Evolutionary conservation across 2,888 invertebrate genomes (phyloP), one percentile per base, ranked within the genome.

Genomic region (Platycnemis pennipes): DNA sequence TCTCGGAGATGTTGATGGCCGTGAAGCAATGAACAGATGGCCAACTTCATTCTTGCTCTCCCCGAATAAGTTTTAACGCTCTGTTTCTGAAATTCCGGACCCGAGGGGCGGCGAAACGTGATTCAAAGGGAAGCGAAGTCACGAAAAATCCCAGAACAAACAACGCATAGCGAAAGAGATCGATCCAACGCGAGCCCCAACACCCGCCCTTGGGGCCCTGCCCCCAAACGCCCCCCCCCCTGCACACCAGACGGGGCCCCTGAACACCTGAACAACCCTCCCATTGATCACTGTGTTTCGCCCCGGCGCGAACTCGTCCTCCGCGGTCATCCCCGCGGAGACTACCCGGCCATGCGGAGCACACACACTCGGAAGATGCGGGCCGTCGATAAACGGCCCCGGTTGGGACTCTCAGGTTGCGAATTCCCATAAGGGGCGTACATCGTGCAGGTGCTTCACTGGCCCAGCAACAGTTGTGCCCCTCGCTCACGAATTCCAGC

Each of bases 21-120:
- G 45, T 63, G 91, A 91, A 63, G 69, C 91, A 91, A 91, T 63
- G 91, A 91, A 91, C 91, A 91, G 91, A 91, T 91, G 91, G 91
- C 69, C 44, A 44, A 91, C 56, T 91, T 91, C 91, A 44, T 56
- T 63, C 91, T 26, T 42, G n/a, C 53, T 88, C 49, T 63, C 77
- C 77, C 77, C 77, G 77, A 77, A 44, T 44, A 91, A 91, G 44
- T 63, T 56, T 91, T 69, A 37, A 44, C 89, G 89, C 56, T 42
- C 56, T 44, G 63, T 91, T 91, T 91, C 44, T 49, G 88, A 53
- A 89, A 89, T 89, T 53, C 42, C 88, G 53, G n/a, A 16, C 77
- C 13, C 7, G 77, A 37, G 77, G 69, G 69, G 77, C 77, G 77
- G 77, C 77, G 77, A 37, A 77, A 13, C 37, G 77, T 37, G 37